Base-by-base conservation (phyloP, 2,888 invertebrate species). In the Nomada fabriciana region DNA sequence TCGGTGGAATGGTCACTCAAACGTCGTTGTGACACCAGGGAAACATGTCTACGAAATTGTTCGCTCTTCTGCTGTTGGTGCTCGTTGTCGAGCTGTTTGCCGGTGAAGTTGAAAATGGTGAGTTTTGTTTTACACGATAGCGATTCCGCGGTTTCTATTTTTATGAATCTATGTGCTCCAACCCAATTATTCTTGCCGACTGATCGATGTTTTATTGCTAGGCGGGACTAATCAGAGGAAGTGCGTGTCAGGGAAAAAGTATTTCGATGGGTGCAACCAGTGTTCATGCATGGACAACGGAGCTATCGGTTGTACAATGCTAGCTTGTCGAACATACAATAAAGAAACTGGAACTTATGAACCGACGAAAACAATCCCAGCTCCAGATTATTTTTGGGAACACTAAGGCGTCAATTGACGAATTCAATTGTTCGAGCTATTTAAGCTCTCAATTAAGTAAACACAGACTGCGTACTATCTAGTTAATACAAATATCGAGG, bases 261-360 rank as follows among this genome's bases (percentile, higher is more conserved):
- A 79, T 23, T 77, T 36, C 52, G 82, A 88, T 29, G 87, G 88
- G 3, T 88, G 88, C 59, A 86, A 86, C 23, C 15, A 1, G n/a
- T 89, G 88, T 29, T 15, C 1, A 0, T 88, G 87, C 55, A 42
- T 23, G 5, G 2, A 20, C 18, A 10, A 13, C 4, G 47, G 63
- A 47, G 0, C 0, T 4, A 5, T 63, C 2, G 60, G 60, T 2
- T 84, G 84, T 25, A 84, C 84, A 5, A 20, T 81, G 25, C 81
- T 36, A 36, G 25, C n/a, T 2, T 86, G 82, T 52, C 3, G 43
- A 42, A 11, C 0, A 18, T 23, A 13, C 23, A 20, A 29, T 9
- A 7, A 4, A 3, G n/a, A 55, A 9, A 57, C 36, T n/a, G 55
- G 23, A 13, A 10, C 4, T 3, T 25, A 18, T 11, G 52, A 29